Conservation (phyloP, 2,113 vertebrate species). For the Sinocyclocheilus grahami region DNA sequence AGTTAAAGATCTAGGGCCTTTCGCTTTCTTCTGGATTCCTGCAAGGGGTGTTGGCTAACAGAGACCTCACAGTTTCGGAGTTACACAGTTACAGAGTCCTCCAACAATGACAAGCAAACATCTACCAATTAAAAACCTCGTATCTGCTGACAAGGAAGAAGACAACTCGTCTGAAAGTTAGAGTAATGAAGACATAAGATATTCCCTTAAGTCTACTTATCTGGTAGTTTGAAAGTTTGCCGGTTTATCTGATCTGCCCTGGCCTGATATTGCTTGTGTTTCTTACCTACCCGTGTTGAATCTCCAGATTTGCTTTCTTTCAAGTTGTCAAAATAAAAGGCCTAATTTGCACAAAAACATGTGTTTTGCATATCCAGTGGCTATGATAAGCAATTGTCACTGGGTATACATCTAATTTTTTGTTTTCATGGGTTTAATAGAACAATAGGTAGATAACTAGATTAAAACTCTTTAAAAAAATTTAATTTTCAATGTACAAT, state of each 20-base stretch:
- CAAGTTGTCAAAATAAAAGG: background rate
- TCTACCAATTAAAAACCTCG: background rate
- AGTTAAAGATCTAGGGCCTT: background rate
- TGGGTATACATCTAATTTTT: background rate
- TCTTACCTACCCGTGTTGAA: background rate
- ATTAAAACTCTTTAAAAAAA: background rate
- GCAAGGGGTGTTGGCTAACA: constrained; percentile 9
- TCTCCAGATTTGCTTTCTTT: background rate
- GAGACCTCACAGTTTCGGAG: background rate
- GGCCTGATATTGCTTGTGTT: background rate
- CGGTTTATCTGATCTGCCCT: background rate
- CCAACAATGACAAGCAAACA: constrained; percentile 5
- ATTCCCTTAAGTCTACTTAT: background rate
- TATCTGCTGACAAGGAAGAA: background rate
- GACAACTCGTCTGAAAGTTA: background rate
- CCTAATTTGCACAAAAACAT: background rate
- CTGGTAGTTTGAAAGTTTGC: background rate
- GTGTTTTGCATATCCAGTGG: background rate
- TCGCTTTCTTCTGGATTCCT: constrained; percentile 25
- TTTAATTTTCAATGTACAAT: background rate
- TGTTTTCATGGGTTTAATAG: background rate
- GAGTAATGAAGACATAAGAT: background rate
- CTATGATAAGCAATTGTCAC: background rate
- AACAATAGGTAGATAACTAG: background rate
- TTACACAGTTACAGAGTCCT: background rate